These are phyloP conservation scores for Clunio marinus DNA, from an alignment of 2,888 invertebrate genomes.

Conservation along the genomic window DNA sequence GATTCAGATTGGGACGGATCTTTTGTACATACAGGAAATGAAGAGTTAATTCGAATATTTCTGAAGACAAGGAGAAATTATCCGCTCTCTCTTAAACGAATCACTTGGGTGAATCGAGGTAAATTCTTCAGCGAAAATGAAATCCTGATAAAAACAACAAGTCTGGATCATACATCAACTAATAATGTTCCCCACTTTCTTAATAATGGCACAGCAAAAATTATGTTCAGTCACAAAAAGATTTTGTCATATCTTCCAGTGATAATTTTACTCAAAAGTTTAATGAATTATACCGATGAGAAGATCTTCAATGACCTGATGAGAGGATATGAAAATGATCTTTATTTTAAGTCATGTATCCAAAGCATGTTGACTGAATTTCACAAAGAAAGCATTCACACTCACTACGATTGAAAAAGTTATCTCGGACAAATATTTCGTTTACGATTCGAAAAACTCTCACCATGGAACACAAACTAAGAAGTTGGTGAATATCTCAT, in stretches of 20 bases:
- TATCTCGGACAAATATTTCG: constrained; percentile 84
- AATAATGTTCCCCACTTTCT: constrained; percentile 90
- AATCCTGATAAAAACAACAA: constrained; percentile 75
- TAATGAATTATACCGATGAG: constrained; percentile 74
- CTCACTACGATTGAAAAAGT: constrained; percentile 65
- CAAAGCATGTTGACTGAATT: constrained; percentile 78
- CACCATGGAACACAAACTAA: constrained; percentile 65
- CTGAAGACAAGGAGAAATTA: constrained; percentile 77
- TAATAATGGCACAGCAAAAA: constrained; percentile 78
- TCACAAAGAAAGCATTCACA: constrained; percentile 69
- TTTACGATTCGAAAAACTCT: constrained; percentile 61
- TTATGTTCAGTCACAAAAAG: constrained; percentile 77
- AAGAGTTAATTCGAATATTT: constrained; percentile 81
- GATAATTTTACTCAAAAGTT: constrained; percentile 79
- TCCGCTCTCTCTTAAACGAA: constrained; percentile 76
- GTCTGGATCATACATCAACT: constrained; percentile 74
- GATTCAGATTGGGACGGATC: constrained; percentile 97
- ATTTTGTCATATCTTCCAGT: constrained; percentile 84
- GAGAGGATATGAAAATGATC: constrained; percentile 73
- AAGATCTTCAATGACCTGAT: constrained; percentile 72
- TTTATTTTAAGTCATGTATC: constrained; percentile 77
- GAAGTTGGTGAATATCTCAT: constrained; percentile 72
- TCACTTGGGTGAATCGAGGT: constrained; percentile 80
- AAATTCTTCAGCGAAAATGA: constrained; percentile 83
- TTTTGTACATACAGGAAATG: constrained; percentile 91